phyloP scores from a whole-genome alignment of 2,113 vertebrate species.

The Oxyruncus cristatus region DNA sequence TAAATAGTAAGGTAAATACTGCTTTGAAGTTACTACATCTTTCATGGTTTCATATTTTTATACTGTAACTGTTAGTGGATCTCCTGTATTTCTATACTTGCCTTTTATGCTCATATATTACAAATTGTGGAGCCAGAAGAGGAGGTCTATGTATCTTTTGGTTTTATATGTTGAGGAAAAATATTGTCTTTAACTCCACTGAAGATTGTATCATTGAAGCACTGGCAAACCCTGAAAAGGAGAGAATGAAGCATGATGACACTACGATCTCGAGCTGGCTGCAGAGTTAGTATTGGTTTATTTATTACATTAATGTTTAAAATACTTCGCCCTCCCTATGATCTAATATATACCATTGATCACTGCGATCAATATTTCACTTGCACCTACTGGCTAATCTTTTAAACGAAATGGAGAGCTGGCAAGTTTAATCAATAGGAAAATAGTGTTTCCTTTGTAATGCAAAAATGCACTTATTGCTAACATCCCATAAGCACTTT shows the following conservation, averaged over 20 bases:
- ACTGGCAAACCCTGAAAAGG: constrained; percentile 96
- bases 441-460: background rate
- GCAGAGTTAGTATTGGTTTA: constrained; percentile 84
- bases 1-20: background rate
- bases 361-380: background rate
- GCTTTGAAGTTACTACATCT: background rate
- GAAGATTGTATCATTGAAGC: constrained; percentile 99
- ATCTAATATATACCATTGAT: background rate
- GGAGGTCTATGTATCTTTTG: background rate
- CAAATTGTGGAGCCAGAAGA: background rate
- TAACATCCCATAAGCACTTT: background rate
- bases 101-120: background rate
- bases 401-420: background rate
- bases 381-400: background rate
- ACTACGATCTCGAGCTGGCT: constrained; percentile 98
- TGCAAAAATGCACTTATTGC: background rate
- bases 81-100: background rate
- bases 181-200: constrained; percentile 72
- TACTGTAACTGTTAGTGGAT: background rate
- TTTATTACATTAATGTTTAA: background rate
- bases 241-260: constrained; percentile 99
- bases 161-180: background rate
- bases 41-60: background rate
- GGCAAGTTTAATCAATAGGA: background rate
- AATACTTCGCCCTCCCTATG: background rate